phyloP scores from a whole-genome alignment of 37 sponge, comb jelly and placozoan species.

The Haliclona indistincta region DNA sequence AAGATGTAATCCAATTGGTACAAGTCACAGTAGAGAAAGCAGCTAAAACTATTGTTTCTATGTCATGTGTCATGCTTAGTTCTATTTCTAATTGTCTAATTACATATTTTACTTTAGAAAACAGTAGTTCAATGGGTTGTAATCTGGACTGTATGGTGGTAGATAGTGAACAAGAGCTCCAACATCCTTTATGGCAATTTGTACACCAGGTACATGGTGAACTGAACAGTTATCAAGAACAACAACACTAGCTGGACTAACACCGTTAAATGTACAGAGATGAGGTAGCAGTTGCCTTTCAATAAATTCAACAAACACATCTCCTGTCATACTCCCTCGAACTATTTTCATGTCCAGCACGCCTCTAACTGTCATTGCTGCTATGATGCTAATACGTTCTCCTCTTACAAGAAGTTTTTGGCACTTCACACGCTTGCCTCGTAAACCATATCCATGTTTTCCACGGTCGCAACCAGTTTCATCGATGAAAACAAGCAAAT shows the following conservation, averaged over 20 bases:
- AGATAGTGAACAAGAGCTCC: slow-evolving; percentile 2
- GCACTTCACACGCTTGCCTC: not conserved
- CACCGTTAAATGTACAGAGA: slow-evolving; percentile 38
- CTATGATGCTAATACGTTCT: slow-evolving; percentile 8
- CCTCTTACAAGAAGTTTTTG: not conserved
- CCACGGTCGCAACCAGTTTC: too few species aligned
- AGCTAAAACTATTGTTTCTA: too few species aligned
- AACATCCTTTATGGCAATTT: slow-evolving; percentile 15
- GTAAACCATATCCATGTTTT: not conserved
- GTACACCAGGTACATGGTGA: slow-evolving; percentile 26
- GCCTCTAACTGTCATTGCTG: slow-evolving; percentile 31
- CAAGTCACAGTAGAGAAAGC: too few species aligned
- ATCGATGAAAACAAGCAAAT: too few species aligned
- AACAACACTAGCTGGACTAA: slow-evolving; percentile 19
- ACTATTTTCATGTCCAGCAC: slow-evolving; percentile 29
- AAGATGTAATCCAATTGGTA: too few species aligned
- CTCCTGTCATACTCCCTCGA: slow-evolving; percentile 27
- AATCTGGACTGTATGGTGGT: slow-evolving; percentile 30
- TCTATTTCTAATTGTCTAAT: too few species aligned
- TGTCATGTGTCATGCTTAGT: too few species aligned
- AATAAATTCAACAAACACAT: slow-evolving; percentile 18
- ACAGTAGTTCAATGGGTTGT: slow-evolving; percentile 31
- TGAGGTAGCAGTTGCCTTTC: slow-evolving; percentile 30
- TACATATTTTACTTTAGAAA: slow-evolving; percentile 47
- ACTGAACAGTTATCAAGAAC: slow-evolving; percentile 49